Evolutionary conservation across 2,888 invertebrate genomes (phyloP).

Genomic region (Aethes cnicana): DNA sequence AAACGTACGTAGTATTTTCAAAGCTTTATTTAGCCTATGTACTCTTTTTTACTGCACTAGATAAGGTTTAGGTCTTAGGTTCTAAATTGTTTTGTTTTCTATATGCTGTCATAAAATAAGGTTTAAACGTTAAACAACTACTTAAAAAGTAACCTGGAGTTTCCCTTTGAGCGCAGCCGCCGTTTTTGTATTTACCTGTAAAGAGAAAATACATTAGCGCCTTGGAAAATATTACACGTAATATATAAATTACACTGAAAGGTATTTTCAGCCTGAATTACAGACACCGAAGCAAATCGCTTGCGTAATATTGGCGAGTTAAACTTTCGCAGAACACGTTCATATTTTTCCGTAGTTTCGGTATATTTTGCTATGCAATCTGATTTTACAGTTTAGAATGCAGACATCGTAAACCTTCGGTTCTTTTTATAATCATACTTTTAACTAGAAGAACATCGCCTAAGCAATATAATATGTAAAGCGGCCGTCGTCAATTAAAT

Average conservation of each 20-base stretch:
- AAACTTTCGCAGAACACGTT: neutral
- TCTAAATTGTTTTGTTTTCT: too few relatives aligned
- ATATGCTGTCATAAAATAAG: neutral
- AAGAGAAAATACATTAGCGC: conserved; percentile 29
- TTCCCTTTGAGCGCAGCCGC: conserved; percentile 6
- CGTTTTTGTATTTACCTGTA: conserved; percentile 24
- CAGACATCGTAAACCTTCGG: conserved; percentile 9
- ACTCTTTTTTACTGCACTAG: too few relatives aligned
- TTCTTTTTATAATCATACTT: conserved; percentile 12
- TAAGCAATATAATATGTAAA: conserved; percentile 40
- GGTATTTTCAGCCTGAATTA: conserved; percentile 21
- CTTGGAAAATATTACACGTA: conserved; percentile 29
- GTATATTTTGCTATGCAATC: neutral
- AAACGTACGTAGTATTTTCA: neutral
- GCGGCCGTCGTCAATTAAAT: conserved; percentile 49
- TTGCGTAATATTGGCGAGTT: conserved; percentile 10
- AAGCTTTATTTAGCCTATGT: too few relatives aligned
- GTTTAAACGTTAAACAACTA: neutral
- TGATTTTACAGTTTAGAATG: neutral
- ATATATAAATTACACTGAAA: conserved; percentile 22
- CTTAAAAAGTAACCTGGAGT: conserved; percentile 9
- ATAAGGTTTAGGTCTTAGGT: too few relatives aligned
- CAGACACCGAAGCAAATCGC: conserved; percentile 25
- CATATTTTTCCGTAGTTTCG: neutral
- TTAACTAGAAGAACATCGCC: conserved; percentile 15